Evolutionary conservation across 2,888 invertebrate species (phyloP), one percentile per base, ranked within the genome.

Genomic region (Oscheius sp.): DNA sequence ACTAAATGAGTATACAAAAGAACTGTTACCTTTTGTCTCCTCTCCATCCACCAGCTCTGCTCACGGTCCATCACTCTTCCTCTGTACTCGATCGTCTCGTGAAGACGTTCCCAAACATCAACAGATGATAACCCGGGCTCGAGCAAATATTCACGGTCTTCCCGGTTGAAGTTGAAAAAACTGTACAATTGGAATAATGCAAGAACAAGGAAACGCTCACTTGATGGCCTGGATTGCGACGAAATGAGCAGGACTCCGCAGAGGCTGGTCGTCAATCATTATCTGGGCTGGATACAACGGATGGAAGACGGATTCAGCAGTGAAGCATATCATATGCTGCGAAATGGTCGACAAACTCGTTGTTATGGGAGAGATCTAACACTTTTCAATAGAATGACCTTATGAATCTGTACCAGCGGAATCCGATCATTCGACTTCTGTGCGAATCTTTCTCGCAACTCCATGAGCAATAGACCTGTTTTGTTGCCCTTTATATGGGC

Each of bases 271-370:
- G n/a, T 82, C 84, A 1, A 62, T 62, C 1, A 66, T 50, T 42
- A 89, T 84, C 66, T 86, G 84, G 0, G 84, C 83, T 9, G 88
- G 86, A 73, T 88, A 89, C 13, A 88, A 76, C 4, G 89, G 89
- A 74, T 88, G 88, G 68, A 86, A 87, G 3, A 88, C 84, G 48
- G 85, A 85, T 73, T 87, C 86, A 2, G 87, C 80, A 7, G 89
- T 87, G 76, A 89, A 86, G 57, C 89, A 89, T 59, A 89, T 84
- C 68, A 89, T 81, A 68, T 88, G 82, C 5, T 77, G 76, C 10
- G 87, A 82, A 21, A 87, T 80, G 11, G 83, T 75, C 50, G 79
- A 74, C 13, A 85, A 63, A 2, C 73, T 63, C 9, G 75, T 62
- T 0, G 77, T 76, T 11, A 81, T 70, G 1, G 80, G 78, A 13